Base-by-base conservation (phyloP, 2,797 vertebrate species). In the Taeniopygia guttata region DNA sequence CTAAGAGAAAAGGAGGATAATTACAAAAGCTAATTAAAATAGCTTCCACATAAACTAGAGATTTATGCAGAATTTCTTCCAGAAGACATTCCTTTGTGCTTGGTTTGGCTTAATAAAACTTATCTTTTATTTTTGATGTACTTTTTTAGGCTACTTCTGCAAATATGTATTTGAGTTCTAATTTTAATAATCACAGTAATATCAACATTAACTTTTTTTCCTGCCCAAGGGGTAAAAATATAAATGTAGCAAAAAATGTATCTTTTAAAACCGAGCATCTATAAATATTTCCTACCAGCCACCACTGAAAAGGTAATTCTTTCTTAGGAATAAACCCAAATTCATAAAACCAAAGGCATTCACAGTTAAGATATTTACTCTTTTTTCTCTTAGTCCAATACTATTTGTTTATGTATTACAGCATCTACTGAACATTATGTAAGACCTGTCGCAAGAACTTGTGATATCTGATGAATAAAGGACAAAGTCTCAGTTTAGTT, bases 401-500 rank as follows among this genome's bases (percentile, higher is more conserved):
- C 23, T 49, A 77, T 91, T 94, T 90, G 64, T 94, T 95, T 94
- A 92, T 76, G n/a, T 73, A 89, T 96, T 95, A 91, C 91, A 74
- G 95, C 70, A 68, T 60, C 63, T 69, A 16, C 81, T 58, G 23
- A 46, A 36, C 16, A 8, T 96, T 97, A 93, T 77, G 70, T 91
- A 96, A 97, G 63, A 69, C 60, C 52, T 96, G 77, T 93, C 90
- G 94, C 83, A 96, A 94, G 67, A 93, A 67, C 45, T 63, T 87
- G 45, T 66, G 52, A 19, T 88, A 88, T 88, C 85, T 92, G 82
- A 49, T 80, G 85, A 84, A 73, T 95, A 96, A 94, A 94, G 94
- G 85, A 64, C 95, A 96, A 96, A 94, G 96, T 95, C 93, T 88
- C 52, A 51, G 48, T 88, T 87, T 79, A 76, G 54, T 76, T 93